Percentiles rank a stretch among this genome's conserved stretches.
Conservation (phyloP, 1,140 invertebrate species). For the Contarinia nasturtii region DNA sequence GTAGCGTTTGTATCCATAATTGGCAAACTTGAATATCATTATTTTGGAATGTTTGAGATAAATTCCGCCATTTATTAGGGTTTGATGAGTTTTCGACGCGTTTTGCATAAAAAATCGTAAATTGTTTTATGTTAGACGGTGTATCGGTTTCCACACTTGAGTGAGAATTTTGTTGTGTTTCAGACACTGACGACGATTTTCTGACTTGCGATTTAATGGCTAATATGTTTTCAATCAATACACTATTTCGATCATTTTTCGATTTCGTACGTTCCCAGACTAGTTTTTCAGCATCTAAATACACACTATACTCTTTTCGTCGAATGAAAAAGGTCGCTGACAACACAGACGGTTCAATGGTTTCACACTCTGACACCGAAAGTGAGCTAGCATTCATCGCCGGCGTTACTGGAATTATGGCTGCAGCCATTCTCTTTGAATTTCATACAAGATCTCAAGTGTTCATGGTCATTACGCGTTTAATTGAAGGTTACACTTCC, state of each 20-base stretch:
- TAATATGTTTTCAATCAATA: conserved; percentile 1
- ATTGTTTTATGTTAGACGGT: conserved; percentile 29
- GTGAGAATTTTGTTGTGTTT: conserved; percentile 7
- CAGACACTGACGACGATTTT: too few species aligned
- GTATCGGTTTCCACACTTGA: conserved; percentile 12
- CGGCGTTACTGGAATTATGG: conserved; percentile 21
- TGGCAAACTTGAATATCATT: conserved; percentile 36
- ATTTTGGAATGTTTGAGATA: conserved; percentile 35
- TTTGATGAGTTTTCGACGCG: conserved; percentile 20
- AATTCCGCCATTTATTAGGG: conserved; percentile 38
- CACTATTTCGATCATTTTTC: too few species aligned
- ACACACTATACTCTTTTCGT: too few species aligned
- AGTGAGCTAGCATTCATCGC: conserved; percentile 15
- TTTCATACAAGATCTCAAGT: too few species aligned
- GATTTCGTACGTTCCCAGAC: too few species aligned
- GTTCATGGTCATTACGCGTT: too few species aligned
- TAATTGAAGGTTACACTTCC: too few species aligned
- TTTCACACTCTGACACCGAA: not conserved
- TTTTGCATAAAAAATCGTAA: conserved; percentile 42
- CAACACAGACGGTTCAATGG: too few species aligned
- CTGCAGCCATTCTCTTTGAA: conserved; percentile 28
- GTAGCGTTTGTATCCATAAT: conserved; percentile 40
- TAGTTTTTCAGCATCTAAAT: too few species aligned
- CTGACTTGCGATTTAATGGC: too few species aligned
- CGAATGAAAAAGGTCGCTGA: conserved; percentile 1